A percentile compares a stretch with the other conserved stretches of the same genome.
These are phyloP conservation scores for Dipodomys stephensi DNA, from an alignment of 2,113 vertebrate genomes.

Conservation along the genomic window DNA sequence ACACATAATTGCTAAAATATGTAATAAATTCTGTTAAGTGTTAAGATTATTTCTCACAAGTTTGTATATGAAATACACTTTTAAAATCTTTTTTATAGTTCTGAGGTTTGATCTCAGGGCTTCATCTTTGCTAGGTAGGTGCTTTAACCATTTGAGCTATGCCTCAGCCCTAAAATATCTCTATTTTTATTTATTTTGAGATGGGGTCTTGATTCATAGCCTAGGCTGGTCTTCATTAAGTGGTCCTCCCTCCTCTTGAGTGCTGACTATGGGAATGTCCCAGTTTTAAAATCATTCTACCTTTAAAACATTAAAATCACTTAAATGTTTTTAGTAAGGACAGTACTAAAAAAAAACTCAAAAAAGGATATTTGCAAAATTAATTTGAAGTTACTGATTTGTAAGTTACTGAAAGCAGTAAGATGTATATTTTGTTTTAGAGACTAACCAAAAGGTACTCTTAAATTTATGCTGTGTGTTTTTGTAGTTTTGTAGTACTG, in stretches of 20 bases:
- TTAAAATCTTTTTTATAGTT: background rate
- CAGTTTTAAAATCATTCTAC: background rate
- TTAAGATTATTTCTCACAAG: constrained; percentile 9
- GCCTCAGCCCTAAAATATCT: too few species aligned
- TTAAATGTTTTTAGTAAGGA: constrained; percentile 44
- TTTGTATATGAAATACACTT: background rate
- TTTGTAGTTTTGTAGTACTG: too few species aligned
- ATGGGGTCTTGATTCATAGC: background rate
- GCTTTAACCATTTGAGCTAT: too few species aligned
- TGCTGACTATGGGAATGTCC: background rate
- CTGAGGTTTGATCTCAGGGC: too few species aligned
- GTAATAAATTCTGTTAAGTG: background rate
- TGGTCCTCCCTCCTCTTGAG: background rate
- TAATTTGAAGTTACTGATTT: background rate
- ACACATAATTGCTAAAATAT: constrained; percentile 22
- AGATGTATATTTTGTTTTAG: constrained; percentile 40
- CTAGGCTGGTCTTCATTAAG: background rate
- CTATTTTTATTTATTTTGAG: too few species aligned
- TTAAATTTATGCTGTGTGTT: background rate
- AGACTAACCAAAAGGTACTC: background rate
- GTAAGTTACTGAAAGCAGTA: background rate
- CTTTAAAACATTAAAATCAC: background rate
- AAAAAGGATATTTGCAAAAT: constrained; percentile 14
- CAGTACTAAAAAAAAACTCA: background rate
- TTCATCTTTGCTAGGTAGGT: too few species aligned